These are phyloP conservation scores for Synanthedon formicaeformis DNA, from an alignment of 2,888 invertebrate genomes.

Conservation along the genomic window DNA sequence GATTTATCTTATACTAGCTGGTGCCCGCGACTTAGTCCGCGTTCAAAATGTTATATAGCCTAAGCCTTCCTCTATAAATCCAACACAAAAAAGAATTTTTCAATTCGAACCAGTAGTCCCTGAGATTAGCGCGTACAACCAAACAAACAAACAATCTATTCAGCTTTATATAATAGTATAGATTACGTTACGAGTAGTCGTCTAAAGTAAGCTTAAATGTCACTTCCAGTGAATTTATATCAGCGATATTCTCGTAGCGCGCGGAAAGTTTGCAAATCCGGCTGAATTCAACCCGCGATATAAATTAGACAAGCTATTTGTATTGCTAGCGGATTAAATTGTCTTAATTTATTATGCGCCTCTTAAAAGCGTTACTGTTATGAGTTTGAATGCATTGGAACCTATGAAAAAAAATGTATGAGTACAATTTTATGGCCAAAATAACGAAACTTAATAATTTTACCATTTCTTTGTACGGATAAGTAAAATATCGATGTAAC, in stretches of 20 bases:
- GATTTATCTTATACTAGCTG: no score
- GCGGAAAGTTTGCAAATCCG: conserved; percentile 28
- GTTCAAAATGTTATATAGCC: no score
- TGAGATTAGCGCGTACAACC: no score
- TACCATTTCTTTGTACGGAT: no score
- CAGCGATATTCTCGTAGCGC: conserved; percentile 1
- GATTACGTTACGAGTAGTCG: no score
- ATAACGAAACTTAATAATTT: not conserved
- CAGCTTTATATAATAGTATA: no score
- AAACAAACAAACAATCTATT: no score
- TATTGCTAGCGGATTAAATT: conserved; percentile 45
- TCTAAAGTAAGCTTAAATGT: not conserved
- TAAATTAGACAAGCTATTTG: conserved; percentile 51
- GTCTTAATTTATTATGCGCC: conserved; percentile 46
- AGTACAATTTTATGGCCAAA: not conserved
- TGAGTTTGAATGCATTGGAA: conserved; percentile 1
- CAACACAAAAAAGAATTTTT: no score
- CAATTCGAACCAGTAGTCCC: no score
- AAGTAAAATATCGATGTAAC: no score
- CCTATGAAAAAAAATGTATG: not conserved
- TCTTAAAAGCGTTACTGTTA: conserved; percentile 3
- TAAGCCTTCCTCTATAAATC: no score
- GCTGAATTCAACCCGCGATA: conserved; percentile 35
- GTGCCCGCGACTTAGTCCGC: no score
- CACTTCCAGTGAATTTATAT: not conserved